A percentile compares a stretch with the other conserved stretches of the same genome.
Evolutionary conservation across 2,888 invertebrate genomes (phyloP).

Genomic region (Sisyra nigra): DNA sequence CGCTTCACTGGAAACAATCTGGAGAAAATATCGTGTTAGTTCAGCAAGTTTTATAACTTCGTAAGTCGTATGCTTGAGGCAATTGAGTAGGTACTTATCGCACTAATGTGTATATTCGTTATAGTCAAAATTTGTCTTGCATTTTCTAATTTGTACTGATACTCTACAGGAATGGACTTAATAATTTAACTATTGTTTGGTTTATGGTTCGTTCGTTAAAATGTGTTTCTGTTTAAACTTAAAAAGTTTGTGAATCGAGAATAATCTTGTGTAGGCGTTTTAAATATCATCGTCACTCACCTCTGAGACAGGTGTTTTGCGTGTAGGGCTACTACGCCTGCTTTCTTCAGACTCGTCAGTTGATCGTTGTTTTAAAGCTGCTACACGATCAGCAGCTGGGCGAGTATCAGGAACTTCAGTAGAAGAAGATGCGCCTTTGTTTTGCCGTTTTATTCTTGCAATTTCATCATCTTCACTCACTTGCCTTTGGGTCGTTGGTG

Average conservation of each 20-base stretch:
- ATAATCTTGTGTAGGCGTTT: constrained; percentile 24
- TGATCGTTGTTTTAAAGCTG: constrained; percentile 27
- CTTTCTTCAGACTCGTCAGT: constrained; percentile 34
- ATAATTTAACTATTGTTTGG: not conserved
- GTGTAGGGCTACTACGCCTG: constrained; percentile 40
- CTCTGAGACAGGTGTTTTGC: constrained; percentile 58
- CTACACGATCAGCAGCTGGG: constrained; percentile 30
- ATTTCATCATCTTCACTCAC: constrained; percentile 85
- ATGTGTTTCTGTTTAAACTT: constrained; percentile 4
- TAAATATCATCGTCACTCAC: constrained; percentile 49
- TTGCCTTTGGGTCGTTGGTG: constrained; percentile 53
- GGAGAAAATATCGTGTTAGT: constrained; percentile 16
- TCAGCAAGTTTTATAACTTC: constrained; percentile 19
- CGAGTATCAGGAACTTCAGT: constrained; percentile 34
- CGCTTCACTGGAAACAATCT: constrained; percentile 43
- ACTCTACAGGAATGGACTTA: no score
- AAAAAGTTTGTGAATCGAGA: constrained; percentile 11
- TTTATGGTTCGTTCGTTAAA: no score
- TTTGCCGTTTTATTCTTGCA: constrained; percentile 70
- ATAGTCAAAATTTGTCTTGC: no score
- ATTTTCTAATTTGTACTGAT: no score
- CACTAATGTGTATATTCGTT: not conserved
- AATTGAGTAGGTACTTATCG: not conserved
- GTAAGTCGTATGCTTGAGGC: not conserved
- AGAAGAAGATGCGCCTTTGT: constrained; percentile 52